Evolutionary conservation across 2,888 invertebrate species (phyloP).

Genomic region (Adela reaumurella): DNA sequence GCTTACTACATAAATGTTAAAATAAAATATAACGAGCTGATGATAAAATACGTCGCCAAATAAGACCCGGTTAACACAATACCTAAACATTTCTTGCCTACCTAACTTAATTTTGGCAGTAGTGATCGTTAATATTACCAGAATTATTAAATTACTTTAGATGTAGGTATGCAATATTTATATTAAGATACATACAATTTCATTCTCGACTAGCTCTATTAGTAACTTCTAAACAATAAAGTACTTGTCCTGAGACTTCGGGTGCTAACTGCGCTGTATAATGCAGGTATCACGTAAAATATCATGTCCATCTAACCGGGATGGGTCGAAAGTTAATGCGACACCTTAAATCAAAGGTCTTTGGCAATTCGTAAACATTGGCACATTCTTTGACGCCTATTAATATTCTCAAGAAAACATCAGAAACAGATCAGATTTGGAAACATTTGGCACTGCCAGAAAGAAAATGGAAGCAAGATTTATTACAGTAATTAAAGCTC

Average conservation of each 20-base stretch:
- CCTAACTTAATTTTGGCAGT: slow-evolving; percentile 50
- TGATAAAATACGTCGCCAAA: neutral
- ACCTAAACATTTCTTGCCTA: slow-evolving; percentile 46
- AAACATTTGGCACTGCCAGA: neutral
- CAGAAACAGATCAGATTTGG: neutral
- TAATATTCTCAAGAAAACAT: no score
- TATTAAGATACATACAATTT: neutral
- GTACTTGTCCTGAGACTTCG: no score
- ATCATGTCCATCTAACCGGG: no score
- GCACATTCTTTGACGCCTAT: no score
- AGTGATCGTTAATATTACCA: slow-evolving; percentile 37
- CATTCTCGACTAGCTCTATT: neutral
- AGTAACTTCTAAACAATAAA: no score
- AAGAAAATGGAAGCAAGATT: neutral
- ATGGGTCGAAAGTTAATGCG: no score
- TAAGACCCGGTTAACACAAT: slow-evolving; percentile 7
- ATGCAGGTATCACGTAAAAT: no score
- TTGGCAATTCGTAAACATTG: no score
- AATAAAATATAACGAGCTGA: no score
- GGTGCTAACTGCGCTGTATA: no score
- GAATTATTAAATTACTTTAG: slow-evolving; percentile 15
- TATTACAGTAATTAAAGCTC: neutral
- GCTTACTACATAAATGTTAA: no score
- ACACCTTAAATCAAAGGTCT: no score
- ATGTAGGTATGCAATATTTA: neutral